A percentile compares a stretch with the other conserved stretches of the same genome.
phyloP scores from a whole-genome alignment of 2,888 invertebrate species.

The Caenorhabditis drosophilae region DNA sequence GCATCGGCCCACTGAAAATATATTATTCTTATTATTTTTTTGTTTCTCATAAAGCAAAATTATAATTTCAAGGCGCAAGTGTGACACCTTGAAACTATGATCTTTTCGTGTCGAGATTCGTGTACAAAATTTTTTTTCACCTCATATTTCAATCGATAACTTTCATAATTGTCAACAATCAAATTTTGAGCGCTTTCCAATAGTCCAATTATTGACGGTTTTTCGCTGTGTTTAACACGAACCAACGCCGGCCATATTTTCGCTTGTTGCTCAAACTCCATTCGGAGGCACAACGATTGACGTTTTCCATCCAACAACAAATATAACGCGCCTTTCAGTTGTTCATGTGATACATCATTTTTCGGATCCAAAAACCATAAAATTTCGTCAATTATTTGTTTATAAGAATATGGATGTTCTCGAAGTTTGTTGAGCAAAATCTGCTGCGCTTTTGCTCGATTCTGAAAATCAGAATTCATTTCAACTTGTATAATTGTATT shows the following conservation, averaged over 20 bases:
- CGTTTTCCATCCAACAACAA: slow-evolving; percentile 78
- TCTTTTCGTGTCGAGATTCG: no score
- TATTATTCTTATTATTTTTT: background rate
- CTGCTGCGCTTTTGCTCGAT: slow-evolving; percentile 45
- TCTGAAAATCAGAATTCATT: slow-evolving; percentile 76
- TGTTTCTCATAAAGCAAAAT: background rate
- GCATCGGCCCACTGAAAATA: slow-evolving; percentile 10
- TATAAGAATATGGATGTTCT: slow-evolving; percentile 79
- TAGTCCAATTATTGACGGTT: slow-evolving; percentile 74
- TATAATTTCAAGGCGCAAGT: no score
- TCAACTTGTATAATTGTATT: slow-evolving; percentile 76
- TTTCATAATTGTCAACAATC: slow-evolving; percentile 67
- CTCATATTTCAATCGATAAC: slow-evolving; percentile 61
- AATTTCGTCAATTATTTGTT: slow-evolving; percentile 76
- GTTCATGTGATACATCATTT: slow-evolving; percentile 76
- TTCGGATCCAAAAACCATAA: slow-evolving; percentile 74
- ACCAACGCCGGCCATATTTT: slow-evolving; percentile 45
- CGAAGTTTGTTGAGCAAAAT: slow-evolving; percentile 38
- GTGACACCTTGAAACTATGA: no score
- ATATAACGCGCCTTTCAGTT: slow-evolving; percentile 82
- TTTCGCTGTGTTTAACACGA: slow-evolving; percentile 82
- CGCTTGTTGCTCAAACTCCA: slow-evolving; percentile 77
- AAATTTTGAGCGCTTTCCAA: slow-evolving; percentile 71
- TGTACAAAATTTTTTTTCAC: no score
- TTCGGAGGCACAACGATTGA: slow-evolving; percentile 77